Percentiles rank a stretch among this genome's conserved stretches.
Evolutionary conservation across 2,797 vertebrate species (phyloP).

Genomic region (Pelochelys cantorii): DNA sequence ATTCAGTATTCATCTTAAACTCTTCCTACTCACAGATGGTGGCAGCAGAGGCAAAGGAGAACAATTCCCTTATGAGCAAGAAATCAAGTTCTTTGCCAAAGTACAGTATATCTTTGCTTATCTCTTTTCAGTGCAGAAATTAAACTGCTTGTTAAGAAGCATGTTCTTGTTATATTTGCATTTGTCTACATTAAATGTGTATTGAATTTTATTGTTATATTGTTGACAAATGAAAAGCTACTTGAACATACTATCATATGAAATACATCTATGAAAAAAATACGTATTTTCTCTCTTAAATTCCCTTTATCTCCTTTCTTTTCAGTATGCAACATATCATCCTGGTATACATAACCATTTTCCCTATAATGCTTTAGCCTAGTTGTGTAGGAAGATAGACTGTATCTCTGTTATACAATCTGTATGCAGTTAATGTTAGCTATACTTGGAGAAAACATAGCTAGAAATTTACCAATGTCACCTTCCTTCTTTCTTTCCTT

Average conservation of each 20-base stretch:
- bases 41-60: conserved; percentile 87
- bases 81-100: conserved; percentile 98
- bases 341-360: background rate
- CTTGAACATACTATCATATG: conserved; percentile 2
- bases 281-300: background rate
- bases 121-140: conserved; percentile 18
- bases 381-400: background rate
- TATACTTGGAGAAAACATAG: background rate
- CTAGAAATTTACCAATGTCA: background rate
- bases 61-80: conserved; percentile 92
- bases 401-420: background rate
- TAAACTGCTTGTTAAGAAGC: conserved; percentile 31
- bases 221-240: background rate
- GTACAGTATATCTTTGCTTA: conserved; percentile 81
- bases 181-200: background rate
- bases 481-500: background rate
- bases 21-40: conserved; percentile 84
- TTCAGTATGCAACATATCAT: background rate
- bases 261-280: background rate
- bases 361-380: background rate
- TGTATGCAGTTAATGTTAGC: background rate
- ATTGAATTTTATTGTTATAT: background rate
- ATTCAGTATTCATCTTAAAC: conserved; percentile 22
- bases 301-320: background rate
- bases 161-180: background rate